Base-by-base conservation (phyloP, 2,888 invertebrate species). In the Diaprepes abbreviatus region DNA sequence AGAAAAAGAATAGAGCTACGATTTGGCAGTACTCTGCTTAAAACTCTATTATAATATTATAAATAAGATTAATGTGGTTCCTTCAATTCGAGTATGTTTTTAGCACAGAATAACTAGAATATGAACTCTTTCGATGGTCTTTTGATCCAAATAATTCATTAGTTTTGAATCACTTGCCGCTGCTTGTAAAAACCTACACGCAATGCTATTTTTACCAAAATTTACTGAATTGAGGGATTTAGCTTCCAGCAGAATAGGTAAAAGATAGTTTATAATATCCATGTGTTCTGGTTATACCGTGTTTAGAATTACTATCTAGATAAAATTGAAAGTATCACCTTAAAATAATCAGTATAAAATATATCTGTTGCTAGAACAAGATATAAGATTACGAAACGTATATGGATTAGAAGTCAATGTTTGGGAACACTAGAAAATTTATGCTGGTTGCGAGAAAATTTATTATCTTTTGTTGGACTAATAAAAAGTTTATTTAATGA, bases 351-450 rank as follows among this genome's bases (percentile, higher is more conserved):
- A 19, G 14, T 19, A 3, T 45, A 48, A 48, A 33, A 17, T 12
- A 54, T 35, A 54, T 12, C 38, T 57, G 36, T 57, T 54, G 6
- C 4, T 57, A 57, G 57, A 40, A 57, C 24, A 40, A n/a, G 38
- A 57, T 6, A 55, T 14, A 21, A 55, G 17, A 2, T 12, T 12
- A 21, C 6, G 12, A 12, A 10, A 9, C 40, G 1, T 33, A 17
- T 35, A 16, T 54, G 16, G 12, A 38, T 57, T 57, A 38, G 36
- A 24, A 40, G 40, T 38, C 55, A 35, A 55, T 35, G 36, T 57
- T 40, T 28, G 38, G 57, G 57, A 57, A 57, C 38, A 57, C 36
- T 57, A 57, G 57, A 38, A 40, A 38, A 38, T 24, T 36, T 57
- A 57, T 28, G 48, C 9, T 40, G 24, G 36, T 38, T 38, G 57